These are phyloP conservation scores for Argya squamiceps DNA, from an alignment of 2,797 vertebrate genomes.

Conservation along the genomic window DNA sequence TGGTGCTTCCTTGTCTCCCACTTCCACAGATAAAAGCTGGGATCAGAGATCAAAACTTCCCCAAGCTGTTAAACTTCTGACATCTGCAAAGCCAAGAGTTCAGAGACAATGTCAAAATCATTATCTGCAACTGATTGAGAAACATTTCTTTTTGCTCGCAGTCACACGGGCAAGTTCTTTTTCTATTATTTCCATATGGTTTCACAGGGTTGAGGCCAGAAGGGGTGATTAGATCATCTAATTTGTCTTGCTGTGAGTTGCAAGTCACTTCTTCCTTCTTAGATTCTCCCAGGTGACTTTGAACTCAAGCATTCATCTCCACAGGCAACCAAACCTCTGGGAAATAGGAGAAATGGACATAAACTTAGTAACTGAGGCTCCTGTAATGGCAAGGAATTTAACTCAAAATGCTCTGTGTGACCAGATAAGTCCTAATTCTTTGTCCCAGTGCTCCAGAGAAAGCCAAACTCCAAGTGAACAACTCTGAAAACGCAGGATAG, in stretches of 20 bases:
- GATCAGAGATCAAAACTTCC: neutral
- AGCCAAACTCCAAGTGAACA: neutral
- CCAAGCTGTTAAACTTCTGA: neutral
- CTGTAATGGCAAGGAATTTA: neutral
- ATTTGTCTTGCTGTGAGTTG: neutral
- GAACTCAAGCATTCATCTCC: neutral
- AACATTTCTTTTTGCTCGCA: neutral
- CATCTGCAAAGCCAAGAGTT: neutral
- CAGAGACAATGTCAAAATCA: neutral
- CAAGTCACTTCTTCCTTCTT: neutral
- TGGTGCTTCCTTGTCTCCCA: neutral
- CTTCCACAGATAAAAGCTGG: conserved; percentile 16
- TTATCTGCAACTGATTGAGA: neutral
- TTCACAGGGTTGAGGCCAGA: neutral
- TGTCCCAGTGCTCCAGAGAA: neutral
- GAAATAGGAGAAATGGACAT: neutral
- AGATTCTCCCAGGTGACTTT: neutral
- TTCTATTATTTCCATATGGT: neutral
- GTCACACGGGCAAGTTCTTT: neutral
- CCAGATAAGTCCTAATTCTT: neutral
- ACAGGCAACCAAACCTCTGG: neutral
- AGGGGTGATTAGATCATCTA: neutral
- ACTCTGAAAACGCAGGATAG: neutral
- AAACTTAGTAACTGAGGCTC: neutral
- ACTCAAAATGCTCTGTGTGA: neutral